Percentiles rank a stretch among this genome's conserved stretches.
phyloP scores from a whole-genome alignment of 1,140 invertebrate species.

The Bombus sylvicola region DNA sequence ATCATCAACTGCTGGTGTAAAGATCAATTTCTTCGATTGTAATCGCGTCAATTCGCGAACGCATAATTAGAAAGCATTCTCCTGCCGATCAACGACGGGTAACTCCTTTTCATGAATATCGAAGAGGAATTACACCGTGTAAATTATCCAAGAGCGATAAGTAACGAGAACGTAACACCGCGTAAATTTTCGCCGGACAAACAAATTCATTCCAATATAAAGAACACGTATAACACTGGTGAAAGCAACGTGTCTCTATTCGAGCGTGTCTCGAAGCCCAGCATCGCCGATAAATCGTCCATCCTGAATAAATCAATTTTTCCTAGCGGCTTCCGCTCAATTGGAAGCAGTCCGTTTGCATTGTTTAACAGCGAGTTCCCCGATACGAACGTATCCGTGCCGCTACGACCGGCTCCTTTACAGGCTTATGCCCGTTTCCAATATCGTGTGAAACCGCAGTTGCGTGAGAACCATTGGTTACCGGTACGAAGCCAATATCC shows the following conservation, averaged over 20 bases:
- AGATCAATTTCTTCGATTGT: neutral
- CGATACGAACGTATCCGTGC: conserved; percentile 27
- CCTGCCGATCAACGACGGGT: neutral
- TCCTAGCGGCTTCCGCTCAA: conserved; percentile 30
- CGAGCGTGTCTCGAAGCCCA: neutral
- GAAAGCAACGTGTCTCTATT: neutral
- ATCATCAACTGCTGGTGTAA: neutral
- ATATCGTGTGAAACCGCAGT: conserved; percentile 42
- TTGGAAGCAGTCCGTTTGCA: conserved; percentile 44
- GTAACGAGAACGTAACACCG: neutral
- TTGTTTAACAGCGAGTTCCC: conserved; percentile 38
- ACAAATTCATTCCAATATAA: neutral
- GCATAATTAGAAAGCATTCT: neutral
- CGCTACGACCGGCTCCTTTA: conserved; percentile 10
- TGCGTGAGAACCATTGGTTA: conserved; percentile 54
- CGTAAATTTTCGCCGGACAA: neutral
- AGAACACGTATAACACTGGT: neutral
- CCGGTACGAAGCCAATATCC: conserved; percentile 55
- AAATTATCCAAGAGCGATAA: neutral
- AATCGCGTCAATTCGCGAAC: neutral
- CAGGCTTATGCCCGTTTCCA: conserved; percentile 27
- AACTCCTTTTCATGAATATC: neutral
- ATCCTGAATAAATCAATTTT: conserved; percentile 52
- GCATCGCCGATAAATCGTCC: conserved; percentile 25
- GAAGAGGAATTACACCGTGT: neutral